Percentiles rank a stretch among this genome's conserved stretches.
phyloP scores from a whole-genome alignment of 2,888 invertebrate genomes.

The Harmothoe impar region DNA sequence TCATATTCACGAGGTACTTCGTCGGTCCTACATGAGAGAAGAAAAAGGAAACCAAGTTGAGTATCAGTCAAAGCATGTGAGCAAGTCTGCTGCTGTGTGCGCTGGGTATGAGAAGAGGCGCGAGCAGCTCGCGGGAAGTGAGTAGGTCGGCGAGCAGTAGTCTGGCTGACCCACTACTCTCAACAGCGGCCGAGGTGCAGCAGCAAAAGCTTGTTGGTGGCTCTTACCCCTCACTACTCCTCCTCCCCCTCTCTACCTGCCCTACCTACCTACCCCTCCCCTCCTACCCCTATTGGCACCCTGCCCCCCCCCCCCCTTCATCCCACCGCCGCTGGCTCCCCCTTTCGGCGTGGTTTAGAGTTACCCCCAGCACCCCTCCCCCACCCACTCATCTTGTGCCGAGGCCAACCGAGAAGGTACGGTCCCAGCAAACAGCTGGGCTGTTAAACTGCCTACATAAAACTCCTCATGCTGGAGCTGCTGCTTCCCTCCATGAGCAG shows the following conservation, averaged over 20 bases:
- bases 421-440: not conserved
- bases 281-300: not conserved
- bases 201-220: slow-evolving; percentile 28
- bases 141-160: slow-evolving; percentile 22
- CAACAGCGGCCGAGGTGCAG: not conserved
- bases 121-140: slow-evolving; percentile 37
- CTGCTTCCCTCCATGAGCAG: not conserved
- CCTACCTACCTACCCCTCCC: not conserved
- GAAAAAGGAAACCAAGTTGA: slow-evolving; percentile 38
- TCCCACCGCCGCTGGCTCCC: not conserved
- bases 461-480: not conserved
- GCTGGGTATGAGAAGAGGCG: not conserved
- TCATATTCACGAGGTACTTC: slow-evolving; percentile 43
- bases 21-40: slow-evolving; percentile 37
- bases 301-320: not conserved
- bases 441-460: slow-evolving; percentile 1
- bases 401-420: slow-evolving; percentile 19
- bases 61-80: slow-evolving; percentile 8
- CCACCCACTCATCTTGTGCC: not conserved
- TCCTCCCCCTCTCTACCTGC: not conserved
- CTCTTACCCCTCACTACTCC: slow-evolving; percentile 6
- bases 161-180: slow-evolving; percentile 38
- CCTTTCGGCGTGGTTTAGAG: not conserved
- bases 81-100: not conserved
- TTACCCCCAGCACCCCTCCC: slow-evolving; percentile 40